A percentile compares a stretch with the other conserved stretches of the same genome.
phyloP scores from a whole-genome alignment of 1,140 invertebrate species.

The Neodiprion lecontei region DNA sequence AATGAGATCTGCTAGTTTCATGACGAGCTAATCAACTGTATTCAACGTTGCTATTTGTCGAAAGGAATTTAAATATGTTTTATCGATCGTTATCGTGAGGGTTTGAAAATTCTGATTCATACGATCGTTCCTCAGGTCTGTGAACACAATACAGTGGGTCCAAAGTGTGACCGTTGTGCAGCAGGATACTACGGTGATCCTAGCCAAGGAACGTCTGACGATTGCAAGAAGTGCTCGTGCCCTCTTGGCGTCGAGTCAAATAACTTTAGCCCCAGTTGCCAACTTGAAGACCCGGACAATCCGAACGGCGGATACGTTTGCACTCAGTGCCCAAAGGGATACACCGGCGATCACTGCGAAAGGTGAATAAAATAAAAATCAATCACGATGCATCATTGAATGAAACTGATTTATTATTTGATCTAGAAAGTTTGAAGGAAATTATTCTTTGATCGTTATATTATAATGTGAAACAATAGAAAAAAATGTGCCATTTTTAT shows the following conservation, averaged over 20 bases:
- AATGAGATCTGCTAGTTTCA: too few relatives aligned
- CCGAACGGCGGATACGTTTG: conserved; percentile 78
- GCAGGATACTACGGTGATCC: conserved; percentile 93
- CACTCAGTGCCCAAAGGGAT: conserved; percentile 88
- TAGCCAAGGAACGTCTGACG: conserved; percentile 71
- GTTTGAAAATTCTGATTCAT: too few relatives aligned
- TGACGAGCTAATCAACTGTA: too few relatives aligned
- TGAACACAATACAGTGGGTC: conserved; percentile 74
- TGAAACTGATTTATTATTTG: not conserved
- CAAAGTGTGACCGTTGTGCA: conserved; percentile 85
- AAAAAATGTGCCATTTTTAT: not conserved
- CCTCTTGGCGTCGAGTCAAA: conserved; percentile 77
- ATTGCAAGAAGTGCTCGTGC: conserved; percentile 89
- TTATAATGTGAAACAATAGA: conserved; percentile 3
- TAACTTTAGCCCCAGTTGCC: conserved; percentile 90
- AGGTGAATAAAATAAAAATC: conserved; percentile 64
- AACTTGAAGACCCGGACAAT: conserved; percentile 66
- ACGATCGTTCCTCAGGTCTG: conserved; percentile 62
- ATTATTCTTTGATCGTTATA: conserved; percentile 24
- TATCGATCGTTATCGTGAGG: too few relatives aligned
- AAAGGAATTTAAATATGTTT: too few relatives aligned
- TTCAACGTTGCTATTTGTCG: too few relatives aligned
- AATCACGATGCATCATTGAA: conserved; percentile 30
- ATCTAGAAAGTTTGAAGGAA: not conserved
- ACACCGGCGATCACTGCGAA: conserved; percentile 92